Evolutionary conservation across 2,113 vertebrate genomes (phyloP).

Genomic region (Sebastes schlegelii): DNA sequence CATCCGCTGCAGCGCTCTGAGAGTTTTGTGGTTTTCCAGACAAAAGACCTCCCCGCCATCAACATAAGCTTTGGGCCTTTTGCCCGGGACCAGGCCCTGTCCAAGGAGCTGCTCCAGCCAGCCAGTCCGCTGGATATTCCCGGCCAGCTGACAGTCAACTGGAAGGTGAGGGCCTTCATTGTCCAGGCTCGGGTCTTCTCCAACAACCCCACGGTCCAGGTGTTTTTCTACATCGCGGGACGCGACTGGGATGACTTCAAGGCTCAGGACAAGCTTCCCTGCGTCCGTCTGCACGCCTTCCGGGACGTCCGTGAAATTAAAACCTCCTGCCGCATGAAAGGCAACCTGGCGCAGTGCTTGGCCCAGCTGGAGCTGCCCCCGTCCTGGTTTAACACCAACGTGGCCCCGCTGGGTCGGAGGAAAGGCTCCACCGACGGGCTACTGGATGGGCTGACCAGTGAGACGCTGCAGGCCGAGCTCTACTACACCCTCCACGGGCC

Average conservation of each 20-base stretch:
- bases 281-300: conserved; percentile 94
- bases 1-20: conserved; percentile 91
- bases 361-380: conserved; percentile 92
- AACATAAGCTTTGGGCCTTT: conserved; percentile 95
- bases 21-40: conserved; percentile 98
- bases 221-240: conserved; percentile 96
- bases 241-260: conserved; percentile 97
- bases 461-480: conserved; percentile 92
- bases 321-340: conserved; percentile 92
- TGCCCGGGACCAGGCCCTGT: conserved; percentile 90
- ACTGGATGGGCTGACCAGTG: conserved; percentile 83
- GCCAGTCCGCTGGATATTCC: conserved; percentile 94
- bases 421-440: conserved; percentile 83
- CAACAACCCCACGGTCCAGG: conserved; percentile 92
- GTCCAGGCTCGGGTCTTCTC: conserved; percentile 91
- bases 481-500: conserved; percentile 95
- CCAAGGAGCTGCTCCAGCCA: conserved; percentile 94
- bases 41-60: conserved; percentile 94
- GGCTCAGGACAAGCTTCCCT: conserved; percentile 90
- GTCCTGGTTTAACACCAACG: conserved; percentile 92
- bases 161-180: conserved; percentile 98
- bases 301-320: conserved; percentile 91
- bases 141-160: conserved; percentile 93
- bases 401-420: conserved; percentile 86
- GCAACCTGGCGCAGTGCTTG: conserved; percentile 93